Evolutionary conservation across 2,888 invertebrate species (phyloP).

Genomic region (Meteorus cinctellus): DNA sequence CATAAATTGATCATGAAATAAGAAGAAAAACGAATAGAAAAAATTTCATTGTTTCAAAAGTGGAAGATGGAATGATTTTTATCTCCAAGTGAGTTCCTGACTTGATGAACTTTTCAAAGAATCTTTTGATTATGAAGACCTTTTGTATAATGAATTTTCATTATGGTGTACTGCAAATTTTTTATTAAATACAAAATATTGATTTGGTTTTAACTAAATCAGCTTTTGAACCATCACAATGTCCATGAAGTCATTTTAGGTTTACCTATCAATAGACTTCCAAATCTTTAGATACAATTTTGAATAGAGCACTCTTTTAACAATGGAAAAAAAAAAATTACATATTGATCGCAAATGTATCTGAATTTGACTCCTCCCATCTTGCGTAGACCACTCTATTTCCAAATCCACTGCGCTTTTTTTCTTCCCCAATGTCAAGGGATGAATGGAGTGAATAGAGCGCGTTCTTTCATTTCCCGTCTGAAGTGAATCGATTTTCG

Average conservation of each 20-base stretch:
- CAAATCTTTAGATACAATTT: slow-evolving; percentile 53
- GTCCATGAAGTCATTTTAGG: neutral
- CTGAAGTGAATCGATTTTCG: slow-evolving; percentile 16
- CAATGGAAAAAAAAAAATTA: slow-evolving; percentile 56
- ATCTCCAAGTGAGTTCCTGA: too few relatives aligned
- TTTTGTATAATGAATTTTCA: too few relatives aligned
- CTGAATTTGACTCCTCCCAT: slow-evolving; percentile 44
- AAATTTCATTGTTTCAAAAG: neutral
- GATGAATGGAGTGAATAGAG: neutral
- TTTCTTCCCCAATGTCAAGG: neutral
- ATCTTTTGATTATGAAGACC: too few relatives aligned
- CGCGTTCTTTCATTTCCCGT: slow-evolving; percentile 1
- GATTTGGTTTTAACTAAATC: too few relatives aligned
- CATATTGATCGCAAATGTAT: slow-evolving; percentile 60
- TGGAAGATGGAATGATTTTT: too few relatives aligned
- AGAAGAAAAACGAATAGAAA: neutral
- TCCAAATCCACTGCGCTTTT: slow-evolving; percentile 6
- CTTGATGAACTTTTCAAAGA: too few relatives aligned
- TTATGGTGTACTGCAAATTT: too few relatives aligned
- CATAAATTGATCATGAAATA: neutral
- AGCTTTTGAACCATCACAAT: too few relatives aligned
- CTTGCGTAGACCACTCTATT: neutral
- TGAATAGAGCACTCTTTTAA: slow-evolving; percentile 51
- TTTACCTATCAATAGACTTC: too few relatives aligned
- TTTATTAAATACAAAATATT: too few relatives aligned